phyloP scores from a whole-genome alignment of 2,797 vertebrate genomes.

The Centropyge bicolor region DNA sequence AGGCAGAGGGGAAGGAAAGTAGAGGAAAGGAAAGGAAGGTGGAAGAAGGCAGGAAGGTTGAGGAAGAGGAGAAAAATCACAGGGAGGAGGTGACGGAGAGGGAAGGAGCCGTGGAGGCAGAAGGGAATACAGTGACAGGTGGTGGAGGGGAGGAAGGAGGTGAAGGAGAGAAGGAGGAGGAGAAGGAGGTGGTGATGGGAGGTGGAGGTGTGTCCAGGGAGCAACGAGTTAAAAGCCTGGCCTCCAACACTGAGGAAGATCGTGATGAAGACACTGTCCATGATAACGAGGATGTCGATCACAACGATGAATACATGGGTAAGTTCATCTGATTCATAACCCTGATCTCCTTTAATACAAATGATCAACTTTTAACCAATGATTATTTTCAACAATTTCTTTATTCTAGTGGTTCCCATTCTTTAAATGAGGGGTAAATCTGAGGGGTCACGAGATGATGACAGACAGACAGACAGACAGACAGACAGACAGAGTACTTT shows the following conservation, averaged over 20 bases:
- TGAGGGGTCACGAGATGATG: too few relatives aligned
- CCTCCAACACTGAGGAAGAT: slow-evolving; percentile 37
- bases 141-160: neutral
- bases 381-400: neutral
- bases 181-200: slow-evolving; percentile 3
- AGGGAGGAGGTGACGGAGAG: slow-evolving; percentile 14
- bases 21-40: slow-evolving; percentile 27
- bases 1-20: slow-evolving; percentile 41
- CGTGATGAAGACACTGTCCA: slow-evolving; percentile 15
- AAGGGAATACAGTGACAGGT: neutral
- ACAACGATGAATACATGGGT: slow-evolving; percentile 77
- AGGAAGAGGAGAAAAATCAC: slow-evolving; percentile 38
- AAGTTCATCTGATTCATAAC: slow-evolving; percentile 25
- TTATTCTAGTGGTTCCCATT: neutral
- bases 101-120: neutral
- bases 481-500: too few relatives aligned
- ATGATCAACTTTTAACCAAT: neutral
- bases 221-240: slow-evolving; percentile 28
- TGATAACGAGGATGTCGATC: slow-evolving; percentile 12
- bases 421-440: neutral
- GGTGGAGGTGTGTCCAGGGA: slow-evolving; percentile 20
- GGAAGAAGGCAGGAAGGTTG: slow-evolving; percentile 24
- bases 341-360: neutral
- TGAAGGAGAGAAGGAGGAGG: slow-evolving; percentile 23
- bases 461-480: too few relatives aligned